phyloP scores from a whole-genome alignment of 2,888 invertebrate genomes.

The Pseudolycoriella hygida region DNA sequence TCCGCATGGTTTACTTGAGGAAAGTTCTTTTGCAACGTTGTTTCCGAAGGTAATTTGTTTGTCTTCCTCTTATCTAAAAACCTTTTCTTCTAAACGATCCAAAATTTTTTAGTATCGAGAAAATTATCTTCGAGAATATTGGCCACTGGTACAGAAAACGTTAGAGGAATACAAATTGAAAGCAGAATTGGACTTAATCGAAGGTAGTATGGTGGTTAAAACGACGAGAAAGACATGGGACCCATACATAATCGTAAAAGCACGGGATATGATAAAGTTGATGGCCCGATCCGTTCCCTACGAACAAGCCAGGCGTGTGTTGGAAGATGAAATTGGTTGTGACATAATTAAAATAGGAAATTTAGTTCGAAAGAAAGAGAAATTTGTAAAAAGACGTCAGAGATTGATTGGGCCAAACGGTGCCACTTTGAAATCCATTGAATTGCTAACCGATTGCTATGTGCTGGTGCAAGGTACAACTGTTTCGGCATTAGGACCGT shows the following conservation, averaged over 20 bases:
- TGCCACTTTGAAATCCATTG: constrained; percentile 94
- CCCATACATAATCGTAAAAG: constrained; percentile 91
- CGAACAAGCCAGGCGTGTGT: constrained; percentile 77
- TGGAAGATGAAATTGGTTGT: constrained; percentile 79
- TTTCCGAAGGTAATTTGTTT: constrained; percentile 58
- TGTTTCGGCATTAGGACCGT: constrained; percentile 90
- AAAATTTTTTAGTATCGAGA: constrained; percentile 69
- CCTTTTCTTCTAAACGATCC: too few relatives aligned
- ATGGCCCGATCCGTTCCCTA: constrained; percentile 90
- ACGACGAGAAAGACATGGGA: constrained; percentile 98
- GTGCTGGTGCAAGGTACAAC: constrained; percentile 95
- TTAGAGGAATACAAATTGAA: constrained; percentile 61
- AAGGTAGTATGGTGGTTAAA: constrained; percentile 85
- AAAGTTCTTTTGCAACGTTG: constrained; percentile 90
- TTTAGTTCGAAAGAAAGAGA: constrained; percentile 75
- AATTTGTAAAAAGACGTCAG: constrained; percentile 88
- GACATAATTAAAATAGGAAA: constrained; percentile 95
- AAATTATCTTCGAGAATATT: constrained; percentile 84
- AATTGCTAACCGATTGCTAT: constrained; percentile 89
- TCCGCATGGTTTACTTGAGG: constrained; percentile 63
- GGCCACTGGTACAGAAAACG: constrained; percentile 84
- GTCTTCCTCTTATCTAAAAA: too few relatives aligned
- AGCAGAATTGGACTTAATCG: constrained; percentile 80
- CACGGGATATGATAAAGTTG: constrained; percentile 87
- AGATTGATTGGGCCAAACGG: constrained; percentile 93